Evolutionary conservation across 2,113 vertebrate genomes (phyloP).

Genomic region (Zapus hudsonius): DNA sequence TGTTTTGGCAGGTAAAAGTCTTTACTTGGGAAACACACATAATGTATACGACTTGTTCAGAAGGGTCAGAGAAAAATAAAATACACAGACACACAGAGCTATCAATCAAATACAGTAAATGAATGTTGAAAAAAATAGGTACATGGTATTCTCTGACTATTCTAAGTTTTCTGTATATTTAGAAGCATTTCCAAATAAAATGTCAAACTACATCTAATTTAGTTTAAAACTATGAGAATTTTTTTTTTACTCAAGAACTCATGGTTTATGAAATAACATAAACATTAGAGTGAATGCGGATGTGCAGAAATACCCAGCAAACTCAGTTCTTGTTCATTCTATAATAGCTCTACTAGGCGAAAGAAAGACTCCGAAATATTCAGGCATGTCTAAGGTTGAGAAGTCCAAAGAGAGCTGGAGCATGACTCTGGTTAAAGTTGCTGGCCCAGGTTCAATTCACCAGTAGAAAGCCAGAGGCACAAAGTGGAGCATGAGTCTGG

Average conservation of each 20-base stretch:
- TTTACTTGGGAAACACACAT: conserved; percentile 24
- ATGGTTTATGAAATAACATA: neutral
- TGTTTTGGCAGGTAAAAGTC: neutral
- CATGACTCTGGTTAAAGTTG: too few species aligned
- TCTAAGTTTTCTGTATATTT: conserved; percentile 18
- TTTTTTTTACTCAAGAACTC: neutral
- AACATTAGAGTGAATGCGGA: neutral
- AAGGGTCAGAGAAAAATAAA: neutral
- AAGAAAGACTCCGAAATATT: neutral
- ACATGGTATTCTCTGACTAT: neutral
- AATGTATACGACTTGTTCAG: neutral
- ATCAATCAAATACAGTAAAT: neutral
- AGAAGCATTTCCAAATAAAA: conserved; percentile 44
- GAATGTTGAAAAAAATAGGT: neutral
- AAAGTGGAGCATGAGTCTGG: too few species aligned
- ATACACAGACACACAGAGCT: neutral
- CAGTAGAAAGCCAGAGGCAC: too few species aligned
- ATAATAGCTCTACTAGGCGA: neutral
- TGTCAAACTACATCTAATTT: neutral
- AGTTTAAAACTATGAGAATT: neutral
- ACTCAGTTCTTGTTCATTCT: neutral
- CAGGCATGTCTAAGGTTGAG: conserved; percentile 10
- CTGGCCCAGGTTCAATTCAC: too few species aligned
- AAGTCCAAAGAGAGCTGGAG: neutral
- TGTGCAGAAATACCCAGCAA: neutral